Conservation (phyloP, 2,888 invertebrate species). For the Dasypolia templi region DNA sequence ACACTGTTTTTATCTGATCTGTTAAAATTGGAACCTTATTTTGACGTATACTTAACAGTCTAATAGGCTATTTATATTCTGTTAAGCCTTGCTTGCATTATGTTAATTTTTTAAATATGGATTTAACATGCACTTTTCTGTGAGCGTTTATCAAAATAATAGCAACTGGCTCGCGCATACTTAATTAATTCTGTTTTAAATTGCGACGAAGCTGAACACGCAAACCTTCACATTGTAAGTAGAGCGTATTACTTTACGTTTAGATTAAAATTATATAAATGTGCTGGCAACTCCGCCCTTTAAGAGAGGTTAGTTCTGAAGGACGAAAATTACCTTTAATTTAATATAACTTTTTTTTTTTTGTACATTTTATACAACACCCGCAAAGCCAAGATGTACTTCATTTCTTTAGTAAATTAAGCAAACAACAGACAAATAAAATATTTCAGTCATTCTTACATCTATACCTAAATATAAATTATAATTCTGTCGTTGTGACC, state of each 20-base stretch:
- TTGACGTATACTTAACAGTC: slow-evolving; percentile 33
- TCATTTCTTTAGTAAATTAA: not conserved
- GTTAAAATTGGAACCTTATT: slow-evolving; percentile 61
- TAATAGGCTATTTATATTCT: slow-evolving; percentile 33
- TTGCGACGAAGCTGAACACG: slow-evolving; percentile 44
- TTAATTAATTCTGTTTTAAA: slow-evolving; percentile 46
- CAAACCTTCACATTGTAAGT: slow-evolving; percentile 40
- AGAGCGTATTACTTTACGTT: slow-evolving; percentile 37
- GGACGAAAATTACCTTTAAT: slow-evolving; percentile 15
- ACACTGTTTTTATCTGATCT: slow-evolving; percentile 67
- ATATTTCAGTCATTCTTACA: not conserved
- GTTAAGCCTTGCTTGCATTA: slow-evolving; percentile 14
- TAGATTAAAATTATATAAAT: slow-evolving; percentile 36
- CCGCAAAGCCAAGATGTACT: not conserved
- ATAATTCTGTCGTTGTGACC: not conserved
- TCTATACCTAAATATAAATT: slow-evolving; percentile 1
- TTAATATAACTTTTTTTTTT: not conserved
- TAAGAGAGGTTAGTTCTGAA: slow-evolving; percentile 4
- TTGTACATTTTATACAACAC: not conserved
- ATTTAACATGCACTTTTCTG: slow-evolving; percentile 20
- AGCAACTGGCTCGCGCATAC: slow-evolving; percentile 35
- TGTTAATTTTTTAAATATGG: slow-evolving; percentile 23
- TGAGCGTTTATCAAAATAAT: slow-evolving; percentile 40
- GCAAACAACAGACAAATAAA: not conserved
- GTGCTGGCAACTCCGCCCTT: slow-evolving; percentile 11